Percentiles rank a stretch among this genome's conserved stretches.
These are phyloP conservation scores for Prosapia bicincta DNA, from an alignment of 2,888 invertebrate genomes.

Conservation along the genomic window DNA sequence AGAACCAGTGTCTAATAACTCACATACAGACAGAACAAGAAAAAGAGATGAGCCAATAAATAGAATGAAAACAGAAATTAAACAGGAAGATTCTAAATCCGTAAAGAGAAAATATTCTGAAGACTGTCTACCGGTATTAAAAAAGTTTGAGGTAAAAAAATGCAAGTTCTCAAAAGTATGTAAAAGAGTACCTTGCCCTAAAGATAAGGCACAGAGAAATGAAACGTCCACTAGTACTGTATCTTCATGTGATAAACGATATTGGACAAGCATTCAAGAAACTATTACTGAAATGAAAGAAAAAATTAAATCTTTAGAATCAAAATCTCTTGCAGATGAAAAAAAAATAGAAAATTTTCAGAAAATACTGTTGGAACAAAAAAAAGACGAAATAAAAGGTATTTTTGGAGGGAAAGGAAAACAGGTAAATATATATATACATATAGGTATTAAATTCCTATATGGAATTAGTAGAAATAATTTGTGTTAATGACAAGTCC, in stretches of 20 bases:
- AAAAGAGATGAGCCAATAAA: no score
- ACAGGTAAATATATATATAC: conserved; percentile 13
- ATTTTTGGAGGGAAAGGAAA: conserved; percentile 13
- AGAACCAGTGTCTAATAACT: neutral
- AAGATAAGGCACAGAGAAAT: neutral
- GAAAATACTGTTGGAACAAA: conserved; percentile 9
- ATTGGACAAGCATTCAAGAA: conserved; percentile 5
- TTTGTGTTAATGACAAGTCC: no score
- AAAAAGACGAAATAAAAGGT: conserved; percentile 3
- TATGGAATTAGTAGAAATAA: no score
- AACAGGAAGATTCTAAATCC: neutral
- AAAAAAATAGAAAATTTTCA: conserved; percentile 15
- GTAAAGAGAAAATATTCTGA: neutral
- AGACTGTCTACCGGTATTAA: neutral
- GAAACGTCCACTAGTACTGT: no score
- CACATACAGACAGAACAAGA: no score
- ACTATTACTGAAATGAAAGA: conserved; percentile 18
- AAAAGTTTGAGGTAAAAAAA: no score
- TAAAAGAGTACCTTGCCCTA: no score
- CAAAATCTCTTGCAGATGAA: conserved; percentile 12
- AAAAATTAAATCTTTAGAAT: conserved; percentile 15
- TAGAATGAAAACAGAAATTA: no score
- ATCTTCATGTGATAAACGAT: neutral
- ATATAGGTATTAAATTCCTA: no score
- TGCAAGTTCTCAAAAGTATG: no score